phyloP scores from a whole-genome alignment of 1,140 invertebrate species.

The Ditylenchus dipsaci region DNA sequence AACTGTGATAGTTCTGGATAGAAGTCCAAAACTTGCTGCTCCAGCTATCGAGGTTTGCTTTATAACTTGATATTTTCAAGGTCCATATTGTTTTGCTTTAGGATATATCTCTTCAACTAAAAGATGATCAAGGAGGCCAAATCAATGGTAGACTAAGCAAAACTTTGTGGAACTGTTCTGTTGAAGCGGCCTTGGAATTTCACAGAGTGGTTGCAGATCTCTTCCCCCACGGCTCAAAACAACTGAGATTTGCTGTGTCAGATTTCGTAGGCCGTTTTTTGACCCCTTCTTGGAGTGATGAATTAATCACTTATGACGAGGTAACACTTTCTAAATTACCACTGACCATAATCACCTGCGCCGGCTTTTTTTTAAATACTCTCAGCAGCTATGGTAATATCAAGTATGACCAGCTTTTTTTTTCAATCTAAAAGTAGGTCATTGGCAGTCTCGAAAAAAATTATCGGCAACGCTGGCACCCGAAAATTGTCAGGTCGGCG shows the following conservation, averaged over 20 bases:
- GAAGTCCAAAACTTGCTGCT: constrained; percentile 33
- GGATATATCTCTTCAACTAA: constrained; percentile 16
- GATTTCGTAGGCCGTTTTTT: constrained; percentile 40
- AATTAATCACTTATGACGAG: constrained; percentile 35
- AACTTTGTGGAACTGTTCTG: constrained; percentile 30
- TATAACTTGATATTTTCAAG: too few species aligned
- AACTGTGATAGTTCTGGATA: constrained; percentile 25
- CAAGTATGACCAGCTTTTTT: too few species aligned
- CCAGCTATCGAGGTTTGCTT: constrained; percentile 1
- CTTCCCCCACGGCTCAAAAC: constrained; percentile 34
- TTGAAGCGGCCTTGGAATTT: constrained; percentile 29
- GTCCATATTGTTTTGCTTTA: neutral
- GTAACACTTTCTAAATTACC: constrained; percentile 15
- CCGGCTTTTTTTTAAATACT: too few species aligned
- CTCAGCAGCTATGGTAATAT: too few species aligned
- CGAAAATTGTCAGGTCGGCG: too few species aligned
- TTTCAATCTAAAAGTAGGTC: too few species aligned
- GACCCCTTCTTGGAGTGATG: constrained; percentile 22
- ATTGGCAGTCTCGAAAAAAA: too few species aligned
- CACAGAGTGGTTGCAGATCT: constrained; percentile 43
- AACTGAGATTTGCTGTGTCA: constrained; percentile 40
- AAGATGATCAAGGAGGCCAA: constrained; percentile 23
- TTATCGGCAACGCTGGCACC: too few species aligned
- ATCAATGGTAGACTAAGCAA: constrained; percentile 9
- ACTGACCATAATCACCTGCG: too few species aligned